A percentile compares a stretch with the other conserved stretches of the same genome.
Evolutionary conservation across 2,113 vertebrate genomes (phyloP).

Genomic region (Salminus brasiliensis): DNA sequence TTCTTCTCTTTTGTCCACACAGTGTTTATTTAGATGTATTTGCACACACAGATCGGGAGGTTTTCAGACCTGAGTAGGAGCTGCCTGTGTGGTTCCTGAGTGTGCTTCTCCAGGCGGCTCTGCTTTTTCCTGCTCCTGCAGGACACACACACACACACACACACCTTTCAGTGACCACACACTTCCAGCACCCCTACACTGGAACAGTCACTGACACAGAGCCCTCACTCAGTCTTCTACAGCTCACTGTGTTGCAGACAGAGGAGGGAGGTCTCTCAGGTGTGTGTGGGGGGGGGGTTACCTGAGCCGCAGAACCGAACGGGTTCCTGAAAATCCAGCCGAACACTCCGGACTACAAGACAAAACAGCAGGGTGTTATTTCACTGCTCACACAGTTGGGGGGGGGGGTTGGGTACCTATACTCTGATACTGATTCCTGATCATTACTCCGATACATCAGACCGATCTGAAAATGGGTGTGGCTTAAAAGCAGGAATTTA

Average conservation of each 20-base stretch:
- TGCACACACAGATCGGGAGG: too few relatives aligned
- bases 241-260: background rate
- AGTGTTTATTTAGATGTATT: too few relatives aligned
- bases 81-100: constrained; percentile 59
- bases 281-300: constrained; percentile 10
- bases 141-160: background rate
- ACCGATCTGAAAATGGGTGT: too few relatives aligned
- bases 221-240: background rate
- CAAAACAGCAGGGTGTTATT: background rate
- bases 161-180: constrained; percentile 4
- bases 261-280: background rate
- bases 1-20: too few relatives aligned
- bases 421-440: too few relatives aligned
- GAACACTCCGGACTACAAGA: constrained; percentile 47
- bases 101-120: constrained; percentile 44
- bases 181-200: background rate
- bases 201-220: background rate
- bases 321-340: constrained; percentile 57
- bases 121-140: constrained; percentile 55
- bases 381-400: background rate
- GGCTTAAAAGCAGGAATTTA: too few relatives aligned
- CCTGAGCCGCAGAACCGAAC: constrained; percentile 57
- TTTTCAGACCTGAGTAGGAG: background rate
- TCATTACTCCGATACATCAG: too few relatives aligned
- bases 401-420: too few relatives aligned